Evolutionary conservation across 2,797 vertebrate species (phyloP).

Genomic region (Lagothrix lagotricha): DNA sequence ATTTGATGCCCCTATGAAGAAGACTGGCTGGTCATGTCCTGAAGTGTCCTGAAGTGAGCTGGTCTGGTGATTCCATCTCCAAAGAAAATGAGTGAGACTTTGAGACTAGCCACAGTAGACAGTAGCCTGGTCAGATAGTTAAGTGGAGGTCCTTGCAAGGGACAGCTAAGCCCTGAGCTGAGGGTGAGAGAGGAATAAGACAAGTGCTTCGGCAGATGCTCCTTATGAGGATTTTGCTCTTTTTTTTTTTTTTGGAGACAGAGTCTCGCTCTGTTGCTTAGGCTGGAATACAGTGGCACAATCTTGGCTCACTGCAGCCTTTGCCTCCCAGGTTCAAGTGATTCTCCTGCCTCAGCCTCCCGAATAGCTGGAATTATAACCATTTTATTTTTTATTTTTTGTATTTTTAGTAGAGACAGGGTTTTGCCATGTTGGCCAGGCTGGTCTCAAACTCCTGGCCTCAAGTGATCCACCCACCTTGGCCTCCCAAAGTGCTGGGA

Average conservation of each 20-base stretch:
- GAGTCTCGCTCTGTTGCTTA: not conserved
- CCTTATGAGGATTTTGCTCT: not conserved
- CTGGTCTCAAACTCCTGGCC: not conserved
- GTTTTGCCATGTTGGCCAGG: not conserved
- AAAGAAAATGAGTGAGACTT: not conserved
- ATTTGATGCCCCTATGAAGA: not conserved
- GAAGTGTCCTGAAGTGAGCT: not conserved
- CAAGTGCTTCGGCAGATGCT: accelerated
- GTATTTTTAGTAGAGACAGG: not conserved
- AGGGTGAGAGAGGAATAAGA: not conserved
- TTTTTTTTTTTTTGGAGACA: not conserved
- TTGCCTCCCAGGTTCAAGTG: not conserved
- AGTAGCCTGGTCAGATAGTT: not conserved
- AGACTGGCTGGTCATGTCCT: not conserved
- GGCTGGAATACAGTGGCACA: not conserved
- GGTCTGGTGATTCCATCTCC: not conserved
- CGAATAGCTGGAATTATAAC: not conserved
- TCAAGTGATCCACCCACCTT: not conserved
- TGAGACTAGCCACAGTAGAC: no score
- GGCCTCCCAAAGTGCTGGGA: not conserved
- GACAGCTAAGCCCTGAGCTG: not conserved
- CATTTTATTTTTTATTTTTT: no score
- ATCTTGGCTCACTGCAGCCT: not conserved
- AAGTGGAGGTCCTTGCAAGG: not conserved
- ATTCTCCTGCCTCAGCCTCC: not conserved